Evolutionary conservation across 2,888 invertebrate genomes (phyloP), one percentile per base, ranked within the genome.

Genomic region (Mythimna pallens): DNA sequence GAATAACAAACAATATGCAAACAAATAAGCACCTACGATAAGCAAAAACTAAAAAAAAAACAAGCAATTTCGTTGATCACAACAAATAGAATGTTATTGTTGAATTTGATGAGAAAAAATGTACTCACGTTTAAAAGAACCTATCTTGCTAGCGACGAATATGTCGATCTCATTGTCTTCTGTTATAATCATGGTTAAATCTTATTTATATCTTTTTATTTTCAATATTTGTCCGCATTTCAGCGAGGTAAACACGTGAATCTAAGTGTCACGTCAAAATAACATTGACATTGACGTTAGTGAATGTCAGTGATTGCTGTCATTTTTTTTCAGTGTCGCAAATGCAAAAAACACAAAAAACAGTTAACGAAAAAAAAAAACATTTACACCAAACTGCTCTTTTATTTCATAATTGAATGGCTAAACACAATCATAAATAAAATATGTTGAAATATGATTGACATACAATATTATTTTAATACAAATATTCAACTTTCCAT

Each of bases 101-200:
- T 20, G 8, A 3, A 25, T 40, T 54, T 14, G 50, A 20, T 5
- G 22, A 9, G 17, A 34, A 64, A 61, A 67, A 55, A 12, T 66
- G 34, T 62, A 93, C 94, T 92, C 91, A 97, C 97, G 97, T 94
- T 97, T 97, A 30, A 97, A 95, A 58, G 96, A 94, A 67, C 97
- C 97, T 73, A 96, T 96, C 85, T 92, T 95, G 52, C 96, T 96
- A 0, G 94, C 97, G 58, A 97, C 95, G 85, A 96, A 97, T 84
- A 97, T 89, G 88, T 97, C 97, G 36, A 96, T 89, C 81, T 96
- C 93, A 68, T 91, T 91, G 65, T 95, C 91, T 72, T 93, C 90
- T 73, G 90, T 81, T 71, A 95, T 74, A 30, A 86, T 82, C 91
- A 90, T 90, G 14, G 54, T 84, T 79, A 50, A 54, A 70, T 57